A percentile compares a stretch with the other conserved stretches of the same genome.
phyloP scores from a whole-genome alignment of 1,140 invertebrate species.

The Scaptomyza pallida region DNA sequence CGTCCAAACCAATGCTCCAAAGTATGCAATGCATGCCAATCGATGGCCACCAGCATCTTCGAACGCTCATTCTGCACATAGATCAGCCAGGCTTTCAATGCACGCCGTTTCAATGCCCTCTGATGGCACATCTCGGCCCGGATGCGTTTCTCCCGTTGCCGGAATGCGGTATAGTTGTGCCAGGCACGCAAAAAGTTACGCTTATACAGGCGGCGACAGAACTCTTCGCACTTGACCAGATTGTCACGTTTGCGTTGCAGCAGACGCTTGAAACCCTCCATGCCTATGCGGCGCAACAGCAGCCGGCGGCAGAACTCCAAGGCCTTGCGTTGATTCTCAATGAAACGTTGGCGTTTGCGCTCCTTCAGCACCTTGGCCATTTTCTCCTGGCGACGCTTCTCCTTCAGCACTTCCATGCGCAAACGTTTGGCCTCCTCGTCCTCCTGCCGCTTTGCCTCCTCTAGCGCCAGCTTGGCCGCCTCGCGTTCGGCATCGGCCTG shows the following conservation, averaged over 20 bases:
- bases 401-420: conserved; percentile 86
- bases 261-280: conserved; percentile 85
- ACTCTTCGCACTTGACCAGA: conserved; percentile 84
- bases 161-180: conserved; percentile 85
- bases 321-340: conserved; percentile 85
- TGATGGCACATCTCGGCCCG: conserved; percentile 85
- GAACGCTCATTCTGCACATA: conserved; percentile 84
- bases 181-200: conserved; percentile 85
- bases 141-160: conserved; percentile 84
- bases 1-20: conserved; percentile 85
- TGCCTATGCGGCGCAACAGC: conserved; percentile 85
- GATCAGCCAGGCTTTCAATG: conserved; percentile 82
- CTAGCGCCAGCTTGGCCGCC: conserved; percentile 84
- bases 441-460: conserved; percentile 84
- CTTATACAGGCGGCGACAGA: conserved; percentile 84
- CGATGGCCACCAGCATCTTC: conserved; percentile 86
- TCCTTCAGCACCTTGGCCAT: conserved; percentile 85
- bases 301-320: conserved; percentile 86
- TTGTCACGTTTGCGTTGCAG: conserved; percentile 85
- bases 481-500: conserved; percentile 87
- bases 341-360: conserved; percentile 85
- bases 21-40: conserved; percentile 86
- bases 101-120: conserved; percentile 81
- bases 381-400: conserved; percentile 86
- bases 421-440: conserved; percentile 87